Base-by-base conservation (phyloP, 2,113 vertebrate species). In the Noturus placidus region DNA sequence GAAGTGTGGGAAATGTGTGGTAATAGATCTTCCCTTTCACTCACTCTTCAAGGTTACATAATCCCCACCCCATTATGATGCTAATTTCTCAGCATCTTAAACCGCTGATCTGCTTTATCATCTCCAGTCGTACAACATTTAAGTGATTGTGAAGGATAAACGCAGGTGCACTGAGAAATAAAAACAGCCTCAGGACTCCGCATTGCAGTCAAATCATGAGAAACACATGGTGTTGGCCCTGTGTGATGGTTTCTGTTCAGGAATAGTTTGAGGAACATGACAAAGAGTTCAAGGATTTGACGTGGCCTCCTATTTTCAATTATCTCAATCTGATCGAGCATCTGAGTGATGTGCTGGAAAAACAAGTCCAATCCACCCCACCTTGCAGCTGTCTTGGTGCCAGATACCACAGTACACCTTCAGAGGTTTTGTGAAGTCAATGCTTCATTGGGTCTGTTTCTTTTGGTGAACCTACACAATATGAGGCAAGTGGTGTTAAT, bases 151-250 rank as follows among this genome's bases (percentile, higher is more conserved):
- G 74, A 86, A 81, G 76, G 33, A 85, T 87, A 56, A 67, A 72
- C 52, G 42, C 85, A 90, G 76, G 57, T 85, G 86, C 87, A 78
- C 14, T 33, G n/a, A 54, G 52, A 15, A 42, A 69, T 54, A 78
- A 83, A 72, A 27, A 57, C 33, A 59, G 74, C 82, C 76, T 80
- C 81, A 42, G 82, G 81, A 67, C 82, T 82, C 46, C 59, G 33
- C 52, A 86, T 87, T n/a, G 25, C 52, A 42, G 46, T 63, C 65
- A 84, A 52, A 76, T 88, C 56, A 88, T 69, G 46, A 76, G 81
- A 88, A 90, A 82, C 89, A 88, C 35, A 88, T 87, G 87, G 82
- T 57, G 22, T 57, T 82, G 22, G 30, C 8, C 14, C 30, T 54
- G 69, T 50, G 22, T 84, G 79, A 87, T 88, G 65, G 77, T 87